Percentiles rank a stretch among this genome's conserved stretches.
phyloP scores from a whole-genome alignment of 1,140 invertebrate species.

The Drosophila burlai region DNA sequence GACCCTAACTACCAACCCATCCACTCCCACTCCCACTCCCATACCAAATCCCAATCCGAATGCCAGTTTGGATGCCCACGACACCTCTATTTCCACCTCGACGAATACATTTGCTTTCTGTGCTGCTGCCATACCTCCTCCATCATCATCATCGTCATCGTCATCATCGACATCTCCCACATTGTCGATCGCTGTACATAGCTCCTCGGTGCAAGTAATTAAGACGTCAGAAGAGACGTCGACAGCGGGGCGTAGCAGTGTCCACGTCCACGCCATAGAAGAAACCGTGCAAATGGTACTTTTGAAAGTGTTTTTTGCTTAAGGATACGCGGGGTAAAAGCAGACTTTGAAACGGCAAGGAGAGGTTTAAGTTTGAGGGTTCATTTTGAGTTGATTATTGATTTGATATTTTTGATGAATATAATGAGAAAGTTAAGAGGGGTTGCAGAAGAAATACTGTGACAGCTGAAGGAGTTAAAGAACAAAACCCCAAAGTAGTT shows the following conservation, averaged over 20 bases:
- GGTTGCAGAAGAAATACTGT: too few relatives aligned
- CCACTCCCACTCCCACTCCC: slow-evolving; percentile 11
- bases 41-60: slow-evolving; percentile 12
- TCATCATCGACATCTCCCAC: slow-evolving; percentile 36
- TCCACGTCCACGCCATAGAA: slow-evolving; percentile 6
- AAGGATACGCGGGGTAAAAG: neutral
- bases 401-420: neutral
- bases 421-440: too few relatives aligned
- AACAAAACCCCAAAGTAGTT: neutral
- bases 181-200: slow-evolving; percentile 39
- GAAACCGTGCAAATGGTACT: slow-evolving; percentile 66
- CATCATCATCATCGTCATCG: slow-evolving; percentile 19
- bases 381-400: neutral
- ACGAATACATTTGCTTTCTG: slow-evolving; percentile 41
- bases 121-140: slow-evolving; percentile 30
- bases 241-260: slow-evolving; percentile 14
- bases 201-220: slow-evolving; percentile 48
- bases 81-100: slow-evolving; percentile 11
- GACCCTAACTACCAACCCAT: slow-evolving; percentile 26
- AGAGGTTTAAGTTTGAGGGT: neutral
- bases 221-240: slow-evolving; percentile 34
- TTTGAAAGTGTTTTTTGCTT: slow-evolving; percentile 9
- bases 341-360: slow-evolving; percentile 58
- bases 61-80: slow-evolving; percentile 18
- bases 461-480: too few relatives aligned